phyloP scores from a whole-genome alignment of 2,888 invertebrate species.

The Acronicta psi region DNA sequence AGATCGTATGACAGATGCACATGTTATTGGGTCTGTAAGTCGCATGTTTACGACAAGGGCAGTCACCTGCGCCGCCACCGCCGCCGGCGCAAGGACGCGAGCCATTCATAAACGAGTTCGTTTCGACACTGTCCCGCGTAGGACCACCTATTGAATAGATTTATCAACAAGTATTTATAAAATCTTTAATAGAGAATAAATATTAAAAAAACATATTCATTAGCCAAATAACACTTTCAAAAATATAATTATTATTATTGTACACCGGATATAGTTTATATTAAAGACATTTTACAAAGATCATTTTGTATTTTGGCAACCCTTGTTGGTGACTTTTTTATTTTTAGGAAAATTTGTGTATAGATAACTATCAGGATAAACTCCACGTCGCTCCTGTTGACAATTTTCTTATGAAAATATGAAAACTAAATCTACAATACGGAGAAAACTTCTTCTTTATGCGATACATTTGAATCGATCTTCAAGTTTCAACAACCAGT shows the following conservation, averaged over 20 bases:
- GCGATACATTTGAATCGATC: no score
- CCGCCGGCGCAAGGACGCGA: constrained; percentile 65
- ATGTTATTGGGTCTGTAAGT: constrained; percentile 49
- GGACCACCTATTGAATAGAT: constrained; percentile 6
- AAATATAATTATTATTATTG: no score
- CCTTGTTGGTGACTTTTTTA: no score
- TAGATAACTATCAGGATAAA: no score
- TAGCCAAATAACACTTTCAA: no score
- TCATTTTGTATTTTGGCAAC: no score
- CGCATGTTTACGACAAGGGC: constrained; percentile 58
- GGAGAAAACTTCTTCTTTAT: background rate
- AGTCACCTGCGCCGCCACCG: constrained; percentile 58
- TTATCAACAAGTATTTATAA: no score
- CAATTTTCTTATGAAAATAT: background rate
- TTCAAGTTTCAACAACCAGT: constrained; percentile 10
- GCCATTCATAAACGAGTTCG: constrained; percentile 68
- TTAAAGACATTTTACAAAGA: no score
- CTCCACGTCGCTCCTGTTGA: background rate
- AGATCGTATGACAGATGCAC: constrained; percentile 41
- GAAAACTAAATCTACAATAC: no score
- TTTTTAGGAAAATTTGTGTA: no score
- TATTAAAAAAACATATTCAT: no score
- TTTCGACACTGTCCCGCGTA: constrained; percentile 34
- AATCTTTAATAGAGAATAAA: constrained; percentile 4
- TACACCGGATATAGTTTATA: no score